phyloP scores from a whole-genome alignment of 2,113 vertebrate genomes.

The Todiramphus chloris region DNA sequence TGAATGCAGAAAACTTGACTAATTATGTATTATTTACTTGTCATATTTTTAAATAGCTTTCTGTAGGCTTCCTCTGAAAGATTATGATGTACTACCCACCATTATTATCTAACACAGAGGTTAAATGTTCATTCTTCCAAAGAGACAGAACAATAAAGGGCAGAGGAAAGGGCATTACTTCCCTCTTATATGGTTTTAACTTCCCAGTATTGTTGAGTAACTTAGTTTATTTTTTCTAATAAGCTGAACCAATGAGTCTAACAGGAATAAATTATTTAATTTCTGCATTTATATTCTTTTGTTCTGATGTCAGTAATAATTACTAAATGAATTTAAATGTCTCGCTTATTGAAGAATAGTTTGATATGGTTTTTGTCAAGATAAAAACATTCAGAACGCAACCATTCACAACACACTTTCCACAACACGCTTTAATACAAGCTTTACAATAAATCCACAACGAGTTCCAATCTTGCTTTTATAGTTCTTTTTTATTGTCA shows the following conservation, averaged over 20 bases:
- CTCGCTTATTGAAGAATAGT: neutral
- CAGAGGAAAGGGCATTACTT: neutral
- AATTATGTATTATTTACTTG: slow-evolving; percentile 63
- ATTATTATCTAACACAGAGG: slow-evolving; percentile 14
- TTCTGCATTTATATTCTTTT: neutral
- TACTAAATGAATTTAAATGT: neutral
- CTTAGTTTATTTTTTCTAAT: neutral
- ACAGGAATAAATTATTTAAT: neutral
- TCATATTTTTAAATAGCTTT: slow-evolving; percentile 39
- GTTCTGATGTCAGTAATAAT: neutral
- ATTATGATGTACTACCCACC: neutral
- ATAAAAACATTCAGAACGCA: slow-evolving; percentile 1
- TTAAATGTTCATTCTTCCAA: slow-evolving; percentile 8
- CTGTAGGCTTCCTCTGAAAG: neutral
- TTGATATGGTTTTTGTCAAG: slow-evolving; percentile 13
- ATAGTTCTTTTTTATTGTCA: neutral
- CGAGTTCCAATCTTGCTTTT: neutral
- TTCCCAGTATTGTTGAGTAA: neutral
- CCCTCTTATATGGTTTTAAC: neutral
- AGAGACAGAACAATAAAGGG: neutral
- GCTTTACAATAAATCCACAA: neutral
- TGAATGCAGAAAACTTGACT: slow-evolving; percentile 12
- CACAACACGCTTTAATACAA: neutral
- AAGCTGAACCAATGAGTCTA: neutral
- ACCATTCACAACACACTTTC: slow-evolving; percentile 32